Conservation (phyloP, 1,140 invertebrate species). For the Orchestia grillus region DNA sequence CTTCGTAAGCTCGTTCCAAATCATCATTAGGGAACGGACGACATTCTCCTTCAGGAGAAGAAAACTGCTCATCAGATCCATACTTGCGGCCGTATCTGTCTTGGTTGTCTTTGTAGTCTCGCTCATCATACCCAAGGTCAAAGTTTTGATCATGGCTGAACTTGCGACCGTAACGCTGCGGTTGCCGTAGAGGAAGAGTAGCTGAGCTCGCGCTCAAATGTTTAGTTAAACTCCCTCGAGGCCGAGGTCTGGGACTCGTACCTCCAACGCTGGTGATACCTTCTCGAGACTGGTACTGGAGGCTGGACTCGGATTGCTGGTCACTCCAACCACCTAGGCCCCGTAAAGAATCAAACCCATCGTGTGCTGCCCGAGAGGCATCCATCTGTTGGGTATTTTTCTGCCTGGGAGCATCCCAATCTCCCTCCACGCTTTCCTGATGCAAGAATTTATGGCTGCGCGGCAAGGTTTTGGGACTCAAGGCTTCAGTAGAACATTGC, state of each 20-base stretch:
- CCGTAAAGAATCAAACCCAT: neutral
- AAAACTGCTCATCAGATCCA: constrained; percentile 64
- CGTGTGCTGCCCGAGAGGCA: constrained; percentile 46
- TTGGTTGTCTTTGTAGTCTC: neutral
- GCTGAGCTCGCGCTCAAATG: constrained; percentile 66
- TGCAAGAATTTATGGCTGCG: constrained; percentile 66
- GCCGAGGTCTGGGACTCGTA: constrained; percentile 64
- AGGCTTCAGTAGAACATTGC: constrained; percentile 42
- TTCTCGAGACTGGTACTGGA: neutral
- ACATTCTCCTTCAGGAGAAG: constrained; percentile 64
- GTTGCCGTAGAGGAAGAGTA: constrained; percentile 63
- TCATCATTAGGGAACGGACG: constrained; percentile 66
- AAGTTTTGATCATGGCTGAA: constrained; percentile 48
- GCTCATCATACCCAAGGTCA: neutral
- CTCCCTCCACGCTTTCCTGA: constrained; percentile 64
- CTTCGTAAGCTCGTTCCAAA: constrained; percentile 62
- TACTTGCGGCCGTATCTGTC: constrained; percentile 38
- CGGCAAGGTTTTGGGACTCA: constrained; percentile 67
- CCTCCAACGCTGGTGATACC: constrained; percentile 57
- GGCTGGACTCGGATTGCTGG: neutral
- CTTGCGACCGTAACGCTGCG: constrained; percentile 50
- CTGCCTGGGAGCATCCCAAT: constrained; percentile 62
- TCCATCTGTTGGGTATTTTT: constrained; percentile 58
- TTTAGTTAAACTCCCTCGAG: constrained; percentile 63
- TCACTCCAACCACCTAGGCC: neutral